Evolutionary conservation across 2,797 vertebrate species (phyloP), one percentile per base, ranked within the genome.

Genomic region (Poeciliopsis gracilis): DNA sequence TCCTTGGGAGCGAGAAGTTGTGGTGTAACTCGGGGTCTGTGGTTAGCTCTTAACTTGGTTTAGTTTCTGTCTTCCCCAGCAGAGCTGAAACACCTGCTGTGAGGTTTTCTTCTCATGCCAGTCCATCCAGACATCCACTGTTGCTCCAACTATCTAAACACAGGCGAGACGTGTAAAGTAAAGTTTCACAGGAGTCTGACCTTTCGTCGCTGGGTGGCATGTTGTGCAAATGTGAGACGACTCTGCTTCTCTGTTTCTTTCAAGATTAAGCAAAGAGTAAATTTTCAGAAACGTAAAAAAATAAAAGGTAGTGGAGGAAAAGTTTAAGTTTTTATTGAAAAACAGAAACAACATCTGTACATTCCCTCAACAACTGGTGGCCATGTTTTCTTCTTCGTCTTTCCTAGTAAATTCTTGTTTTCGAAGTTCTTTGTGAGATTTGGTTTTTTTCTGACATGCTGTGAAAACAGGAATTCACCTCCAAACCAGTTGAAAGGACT

Each of bases 11-110:
- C 55, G 51, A 77, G 81, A 71, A 76, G 73, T 72, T 2, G 38
- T 85, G 84, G 86, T 82, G 66, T 83, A 85, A 77, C 53, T 30
- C 0, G 66, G 20, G 46, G 80, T 78, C 81, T 78, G 74, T 43
- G 75, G 76, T 73, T n/a, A 72, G 89, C 86, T 86, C 83, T 77
- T 84, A 83, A 91, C 88, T 74, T 85, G 78, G 59, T 85, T 84
- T 84, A n/a, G 70, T 83, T 86, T 86, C 43, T 43, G 36, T 74
- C 33, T 67, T 59, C 74, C 7, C 63, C 2, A 11, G 33, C 83
- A 67, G 90, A 94, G 88, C 73, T 80, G 76, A 87, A 88, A 90
- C 92, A 94, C 91, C 93, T 94, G 91, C 88, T 76, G 86, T 73
- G 76, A 76, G 70, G 66, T 75, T 85, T 72, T 46, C 72, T 90